Base-by-base conservation (phyloP, 2,113 vertebrate species). In the Triplophysa rosa region DNA sequence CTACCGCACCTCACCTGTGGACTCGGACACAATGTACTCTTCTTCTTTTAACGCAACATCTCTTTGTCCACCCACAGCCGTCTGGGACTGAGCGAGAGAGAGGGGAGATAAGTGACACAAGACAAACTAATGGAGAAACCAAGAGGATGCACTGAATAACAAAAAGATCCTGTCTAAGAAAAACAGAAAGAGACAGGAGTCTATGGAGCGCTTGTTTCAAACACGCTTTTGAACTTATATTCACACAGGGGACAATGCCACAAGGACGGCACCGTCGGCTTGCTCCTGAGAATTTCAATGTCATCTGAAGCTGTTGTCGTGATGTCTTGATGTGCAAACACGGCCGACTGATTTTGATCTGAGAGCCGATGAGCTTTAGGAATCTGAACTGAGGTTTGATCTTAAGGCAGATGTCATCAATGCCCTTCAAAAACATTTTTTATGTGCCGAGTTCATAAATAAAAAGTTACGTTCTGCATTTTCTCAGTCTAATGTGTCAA, bases 21-120 rank as follows among this genome's bases (percentile, higher is more conserved):
- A 94, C 81, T 95, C 95, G 21, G 90, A 89, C 47, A 95, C 54
- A n/a, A 91, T 88, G 80, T 95, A 98, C 13, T 99, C 97, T 64
- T 97, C 94, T 3, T 90, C 89, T 67, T 95, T 97, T 63, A 99
- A 86, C 67, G 94, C 92, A 37, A 96, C 4, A 2, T 98, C 95
- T 0, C 80, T 91, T 40, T 92, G 94, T 81, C 92, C 93, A 52
- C 91, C 93, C 17, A 64, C 90, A 0, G 93, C 93, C 0, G 93
- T 91, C 82, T 95, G 92, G 2, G 97, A 98, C 97, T 99, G 87
- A 87, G 63, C 82, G 1, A 56, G 45, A 40, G 19, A 65, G 81
- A 64, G 77, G 24, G 75, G 77, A 23, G 67, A 62, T 49, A 70
- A 11, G 40, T 24, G 40, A 68, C 24, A 56, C 52, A 45, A 45